Conservation (phyloP, 2,113 vertebrate genomes). For the Pontoporia blainvillei region DNA sequence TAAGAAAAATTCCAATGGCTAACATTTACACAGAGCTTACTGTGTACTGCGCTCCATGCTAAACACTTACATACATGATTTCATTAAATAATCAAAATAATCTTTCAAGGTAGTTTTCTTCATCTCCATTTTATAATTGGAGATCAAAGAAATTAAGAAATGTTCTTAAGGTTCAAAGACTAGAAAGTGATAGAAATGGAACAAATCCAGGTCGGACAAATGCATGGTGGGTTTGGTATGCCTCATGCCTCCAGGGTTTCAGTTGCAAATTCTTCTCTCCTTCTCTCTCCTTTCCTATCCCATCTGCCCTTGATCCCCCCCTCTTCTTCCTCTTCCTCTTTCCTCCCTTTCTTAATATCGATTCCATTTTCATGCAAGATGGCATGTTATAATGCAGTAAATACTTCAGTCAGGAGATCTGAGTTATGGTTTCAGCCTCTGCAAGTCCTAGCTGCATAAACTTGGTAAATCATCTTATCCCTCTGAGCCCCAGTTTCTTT, state of each 20-base stretch:
- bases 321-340: too few relatives aligned
- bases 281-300: not conserved
- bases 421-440: not conserved
- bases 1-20: not conserved
- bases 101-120: not conserved
- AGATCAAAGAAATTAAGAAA: not conserved
- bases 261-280: not conserved
- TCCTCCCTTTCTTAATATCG: not conserved
- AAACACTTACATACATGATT: not conserved
- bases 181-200: not conserved
- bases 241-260: not conserved
- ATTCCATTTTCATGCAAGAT: not conserved
- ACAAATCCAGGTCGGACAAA: not conserved
- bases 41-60: not conserved
- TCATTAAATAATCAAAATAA: not conserved
- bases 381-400: not conserved
- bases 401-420: not conserved
- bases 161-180: not conserved
- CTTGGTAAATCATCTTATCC: not conserved
- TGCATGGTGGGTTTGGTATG: rapidly evolving
- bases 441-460: not conserved
- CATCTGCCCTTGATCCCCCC: too few relatives aligned
- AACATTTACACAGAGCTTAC: not conserved
- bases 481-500: not conserved
- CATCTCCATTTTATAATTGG: not conserved